Evolutionary conservation across 2,113 vertebrate genomes (phyloP).

Genomic region (Brachirus orientalis): DNA sequence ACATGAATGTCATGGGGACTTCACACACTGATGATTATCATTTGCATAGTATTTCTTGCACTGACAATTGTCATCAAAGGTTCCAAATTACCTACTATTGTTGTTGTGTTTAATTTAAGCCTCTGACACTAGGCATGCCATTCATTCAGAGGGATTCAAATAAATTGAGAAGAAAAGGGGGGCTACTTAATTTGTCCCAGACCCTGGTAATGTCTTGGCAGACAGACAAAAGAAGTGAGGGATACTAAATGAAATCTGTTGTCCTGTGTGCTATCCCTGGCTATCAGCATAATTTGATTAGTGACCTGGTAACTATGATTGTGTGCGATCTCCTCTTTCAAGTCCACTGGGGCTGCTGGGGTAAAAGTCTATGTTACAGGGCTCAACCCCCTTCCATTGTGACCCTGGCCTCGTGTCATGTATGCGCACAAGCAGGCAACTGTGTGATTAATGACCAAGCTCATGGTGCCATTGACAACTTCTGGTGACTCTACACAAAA

Average conservation of each 20-base stretch:
- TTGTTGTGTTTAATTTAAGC: slow-evolving; percentile 68
- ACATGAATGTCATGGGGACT: slow-evolving; percentile 55
- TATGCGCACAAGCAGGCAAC: slow-evolving; percentile 66
- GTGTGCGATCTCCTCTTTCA: slow-evolving; percentile 74
- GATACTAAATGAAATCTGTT: slow-evolving; percentile 77
- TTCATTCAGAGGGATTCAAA: slow-evolving; percentile 67
- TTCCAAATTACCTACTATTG: slow-evolving; percentile 69
- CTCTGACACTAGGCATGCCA: slow-evolving; percentile 45
- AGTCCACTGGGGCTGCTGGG: slow-evolving; percentile 66
- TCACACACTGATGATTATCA: slow-evolving; percentile 69
- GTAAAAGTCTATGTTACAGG: slow-evolving; percentile 62
- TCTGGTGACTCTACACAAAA: slow-evolving; percentile 78
- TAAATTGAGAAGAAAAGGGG: slow-evolving; percentile 51
- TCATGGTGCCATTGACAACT: slow-evolving; percentile 76
- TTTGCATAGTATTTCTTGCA: slow-evolving; percentile 69
- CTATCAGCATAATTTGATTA: slow-evolving; percentile 83
- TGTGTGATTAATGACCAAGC: slow-evolving; percentile 81
- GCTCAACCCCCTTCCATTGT: slow-evolving; percentile 59
- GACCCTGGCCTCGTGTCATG: slow-evolving; percentile 73
- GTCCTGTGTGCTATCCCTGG: slow-evolving; percentile 66
- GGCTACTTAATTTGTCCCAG: slow-evolving; percentile 71
- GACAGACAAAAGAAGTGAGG: slow-evolving; percentile 65
- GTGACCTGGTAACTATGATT: slow-evolving; percentile 80
- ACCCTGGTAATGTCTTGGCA: slow-evolving; percentile 56
- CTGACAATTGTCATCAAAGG: slow-evolving; percentile 71